Evolutionary conservation across 2,113 vertebrate genomes (phyloP).

Genomic region (Ceyx margarethae): DNA sequence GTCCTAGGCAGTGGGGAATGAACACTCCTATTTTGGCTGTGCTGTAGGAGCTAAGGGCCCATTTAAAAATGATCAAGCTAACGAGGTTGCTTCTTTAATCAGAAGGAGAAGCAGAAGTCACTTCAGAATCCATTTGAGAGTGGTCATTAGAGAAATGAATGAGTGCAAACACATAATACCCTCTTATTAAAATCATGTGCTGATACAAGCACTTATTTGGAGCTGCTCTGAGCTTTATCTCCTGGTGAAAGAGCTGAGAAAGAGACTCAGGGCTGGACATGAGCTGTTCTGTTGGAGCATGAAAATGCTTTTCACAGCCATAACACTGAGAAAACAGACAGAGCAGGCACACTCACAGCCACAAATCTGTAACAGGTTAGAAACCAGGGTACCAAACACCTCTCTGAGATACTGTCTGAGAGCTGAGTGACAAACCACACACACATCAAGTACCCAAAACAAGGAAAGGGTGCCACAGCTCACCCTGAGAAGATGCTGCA

Average conservation of each 20-base stretch:
- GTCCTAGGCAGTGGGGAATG: not conserved
- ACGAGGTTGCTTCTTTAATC: not conserved
- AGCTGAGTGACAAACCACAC: not conserved
- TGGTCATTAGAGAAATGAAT: not conserved
- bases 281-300: not conserved
- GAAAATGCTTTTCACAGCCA: not conserved
- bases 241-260: not conserved
- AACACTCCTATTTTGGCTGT: not conserved
- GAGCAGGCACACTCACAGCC: not conserved
- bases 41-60: not conserved
- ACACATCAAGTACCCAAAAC: not conserved
- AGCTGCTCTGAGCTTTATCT: not conserved
- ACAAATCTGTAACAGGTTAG: not conserved
- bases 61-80: not conserved
- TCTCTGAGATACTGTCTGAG: not conserved
- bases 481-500: fast-evolving
- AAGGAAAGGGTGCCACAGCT: not conserved
- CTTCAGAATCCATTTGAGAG: not conserved
- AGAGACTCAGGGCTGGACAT: not conserved
- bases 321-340: not conserved
- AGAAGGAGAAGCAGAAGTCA: not conserved
- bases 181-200: not conserved
- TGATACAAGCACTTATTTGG: not conserved
- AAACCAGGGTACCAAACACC: not conserved
- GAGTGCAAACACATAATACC: not conserved